Conservation (phyloP, 2,113 vertebrate species). For the Passer domesticus region DNA sequence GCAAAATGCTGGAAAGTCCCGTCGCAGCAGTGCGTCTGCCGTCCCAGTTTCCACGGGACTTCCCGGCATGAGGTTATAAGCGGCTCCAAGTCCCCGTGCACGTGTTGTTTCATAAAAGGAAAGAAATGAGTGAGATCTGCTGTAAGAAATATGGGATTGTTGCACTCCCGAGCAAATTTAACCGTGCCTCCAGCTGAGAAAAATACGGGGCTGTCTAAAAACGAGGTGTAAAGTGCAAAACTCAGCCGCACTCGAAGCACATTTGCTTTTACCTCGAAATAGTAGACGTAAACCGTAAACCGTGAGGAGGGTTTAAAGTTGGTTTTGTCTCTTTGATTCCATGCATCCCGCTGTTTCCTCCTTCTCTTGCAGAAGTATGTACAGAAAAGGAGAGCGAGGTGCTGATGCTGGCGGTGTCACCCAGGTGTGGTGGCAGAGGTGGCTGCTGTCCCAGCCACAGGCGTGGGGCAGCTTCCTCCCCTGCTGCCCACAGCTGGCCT, state of each 20-base stretch:
- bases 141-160: background rate
- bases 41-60: background rate
- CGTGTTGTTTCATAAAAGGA: background rate
- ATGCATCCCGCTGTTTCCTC: background rate
- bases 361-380: background rate
- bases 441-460: background rate
- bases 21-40: background rate
- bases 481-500: background rate
- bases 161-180: background rate
- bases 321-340: background rate
- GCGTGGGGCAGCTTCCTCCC: background rate
- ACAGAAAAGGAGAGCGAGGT: no score
- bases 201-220: background rate
- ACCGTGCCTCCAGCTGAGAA: background rate
- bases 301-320: background rate
- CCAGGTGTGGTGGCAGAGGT: background rate
- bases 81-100: background rate
- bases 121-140: background rate
- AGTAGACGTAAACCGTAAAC: background rate
- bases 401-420: background rate
- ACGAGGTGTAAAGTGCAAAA: background rate
- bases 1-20: background rate
- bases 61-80: background rate
- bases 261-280: background rate
- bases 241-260: accelerated